A percentile compares a stretch with the other conserved stretches of the same genome.
Conservation (phyloP, 1,140 invertebrate genomes). For the Papilio dardanus region DNA sequence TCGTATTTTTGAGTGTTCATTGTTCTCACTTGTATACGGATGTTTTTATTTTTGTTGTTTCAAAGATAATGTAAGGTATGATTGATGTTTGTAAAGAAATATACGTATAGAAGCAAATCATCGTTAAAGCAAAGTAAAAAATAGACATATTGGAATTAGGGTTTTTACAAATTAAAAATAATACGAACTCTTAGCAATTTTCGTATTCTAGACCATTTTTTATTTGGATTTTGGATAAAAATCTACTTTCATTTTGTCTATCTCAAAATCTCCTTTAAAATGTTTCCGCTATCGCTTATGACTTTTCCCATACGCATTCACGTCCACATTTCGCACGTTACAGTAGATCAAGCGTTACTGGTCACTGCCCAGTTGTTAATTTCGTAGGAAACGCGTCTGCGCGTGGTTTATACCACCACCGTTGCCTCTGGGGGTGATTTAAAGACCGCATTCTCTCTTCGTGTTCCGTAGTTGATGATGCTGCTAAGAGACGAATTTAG, state of each 20-base stretch:
- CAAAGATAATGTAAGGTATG: too few species aligned
- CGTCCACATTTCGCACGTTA: conserved; percentile 51
- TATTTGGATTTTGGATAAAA: too few species aligned
- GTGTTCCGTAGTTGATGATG: conserved; percentile 30
- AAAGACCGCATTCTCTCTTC: conserved; percentile 36
- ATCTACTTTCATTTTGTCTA: too few species aligned
- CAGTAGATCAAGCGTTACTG: conserved; percentile 48
- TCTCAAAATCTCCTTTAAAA: too few species aligned
- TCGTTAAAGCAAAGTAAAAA: too few species aligned
- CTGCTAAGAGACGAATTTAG: conserved; percentile 43
- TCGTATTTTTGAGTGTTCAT: not conserved
- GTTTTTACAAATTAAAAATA: too few species aligned
- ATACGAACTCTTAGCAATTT: too few species aligned
- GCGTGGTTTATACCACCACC: conserved; percentile 55
- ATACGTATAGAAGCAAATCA: too few species aligned
- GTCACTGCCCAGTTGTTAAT: conserved; percentile 57
- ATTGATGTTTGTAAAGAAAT: too few species aligned
- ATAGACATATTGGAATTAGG: too few species aligned
- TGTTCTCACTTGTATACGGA: too few species aligned
- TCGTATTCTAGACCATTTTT: too few species aligned
- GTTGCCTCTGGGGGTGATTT: conserved; percentile 53
- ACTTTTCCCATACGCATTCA: conserved; percentile 18
- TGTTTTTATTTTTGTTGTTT: not conserved
- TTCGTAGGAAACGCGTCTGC: conserved; percentile 58
- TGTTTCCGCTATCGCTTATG: conserved; percentile 15